Evolutionary conservation across 2,113 vertebrate species (phyloP).

Genomic region (Aegithalos caudatus): DNA sequence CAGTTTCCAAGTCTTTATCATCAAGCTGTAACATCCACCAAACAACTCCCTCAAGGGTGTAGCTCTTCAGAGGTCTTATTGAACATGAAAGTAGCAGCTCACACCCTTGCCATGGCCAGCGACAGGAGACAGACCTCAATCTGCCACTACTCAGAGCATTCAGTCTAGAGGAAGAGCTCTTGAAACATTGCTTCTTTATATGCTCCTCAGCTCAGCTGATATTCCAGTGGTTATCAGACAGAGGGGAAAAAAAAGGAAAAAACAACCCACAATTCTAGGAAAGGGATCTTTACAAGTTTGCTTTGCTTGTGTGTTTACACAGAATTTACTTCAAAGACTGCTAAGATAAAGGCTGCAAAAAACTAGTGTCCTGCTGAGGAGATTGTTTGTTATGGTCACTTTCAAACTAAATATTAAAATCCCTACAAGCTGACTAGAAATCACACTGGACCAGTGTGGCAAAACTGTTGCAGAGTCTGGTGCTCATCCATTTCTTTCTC

Average conservation of each 20-base stretch:
- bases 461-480: neutral
- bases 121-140: neutral
- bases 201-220: neutral
- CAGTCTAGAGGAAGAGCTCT: neutral
- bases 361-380: neutral
- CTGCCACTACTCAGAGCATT: neutral
- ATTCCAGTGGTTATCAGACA: neutral
- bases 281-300: neutral
- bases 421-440: neutral
- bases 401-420: neutral
- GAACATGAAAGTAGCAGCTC: neutral
- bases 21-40: neutral
- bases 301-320: neutral
- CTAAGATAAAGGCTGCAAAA: neutral
- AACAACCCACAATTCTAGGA: neutral
- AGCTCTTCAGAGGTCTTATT: neutral
- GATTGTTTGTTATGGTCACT: neutral
- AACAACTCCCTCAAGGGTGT: neutral
- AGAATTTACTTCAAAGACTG: neutral
- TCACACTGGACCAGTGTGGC: neutral
- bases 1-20: neutral
- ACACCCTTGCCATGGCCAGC: neutral
- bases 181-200: neutral
- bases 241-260: rapidly evolving
- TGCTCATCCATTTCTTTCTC: neutral